Conservation (phyloP, 2,113 vertebrate species). For the Myotis yumanensis region DNA sequence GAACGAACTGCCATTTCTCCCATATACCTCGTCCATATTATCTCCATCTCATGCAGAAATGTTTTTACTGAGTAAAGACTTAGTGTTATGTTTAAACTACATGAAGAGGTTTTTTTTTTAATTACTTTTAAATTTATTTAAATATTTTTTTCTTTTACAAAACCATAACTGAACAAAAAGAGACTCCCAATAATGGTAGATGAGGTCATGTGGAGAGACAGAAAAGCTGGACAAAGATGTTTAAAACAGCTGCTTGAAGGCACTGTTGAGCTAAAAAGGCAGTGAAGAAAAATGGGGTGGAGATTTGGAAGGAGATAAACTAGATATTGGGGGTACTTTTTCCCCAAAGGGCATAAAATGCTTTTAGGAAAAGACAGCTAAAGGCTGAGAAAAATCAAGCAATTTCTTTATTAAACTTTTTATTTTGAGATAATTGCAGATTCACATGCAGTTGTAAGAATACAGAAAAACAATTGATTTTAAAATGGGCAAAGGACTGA, state of each 20-base stretch:
- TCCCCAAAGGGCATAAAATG: neutral
- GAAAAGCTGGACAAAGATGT: neutral
- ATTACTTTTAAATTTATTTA: neutral
- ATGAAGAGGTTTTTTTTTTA: neutral
- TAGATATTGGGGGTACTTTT: neutral
- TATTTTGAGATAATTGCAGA: neutral
- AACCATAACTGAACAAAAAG: slow-evolving; percentile 8
- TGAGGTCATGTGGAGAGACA: neutral
- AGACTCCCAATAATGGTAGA: neutral
- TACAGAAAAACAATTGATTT: neutral
- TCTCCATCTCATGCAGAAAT: neutral
- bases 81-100: neutral
- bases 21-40: neutral
- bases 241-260: neutral
- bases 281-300: neutral
- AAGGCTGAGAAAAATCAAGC: neutral
- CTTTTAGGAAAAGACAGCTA: neutral
- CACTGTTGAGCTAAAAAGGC: neutral
- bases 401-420: neutral
- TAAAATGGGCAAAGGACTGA: neutral
- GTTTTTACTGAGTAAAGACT: slow-evolving; percentile 7
- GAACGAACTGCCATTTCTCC: neutral
- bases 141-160: neutral
- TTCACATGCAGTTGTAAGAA: neutral
- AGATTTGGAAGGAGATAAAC: neutral